Evolutionary conservation across 2,888 invertebrate genomes (phyloP).

Genomic region (Stramonita haemastoma): DNA sequence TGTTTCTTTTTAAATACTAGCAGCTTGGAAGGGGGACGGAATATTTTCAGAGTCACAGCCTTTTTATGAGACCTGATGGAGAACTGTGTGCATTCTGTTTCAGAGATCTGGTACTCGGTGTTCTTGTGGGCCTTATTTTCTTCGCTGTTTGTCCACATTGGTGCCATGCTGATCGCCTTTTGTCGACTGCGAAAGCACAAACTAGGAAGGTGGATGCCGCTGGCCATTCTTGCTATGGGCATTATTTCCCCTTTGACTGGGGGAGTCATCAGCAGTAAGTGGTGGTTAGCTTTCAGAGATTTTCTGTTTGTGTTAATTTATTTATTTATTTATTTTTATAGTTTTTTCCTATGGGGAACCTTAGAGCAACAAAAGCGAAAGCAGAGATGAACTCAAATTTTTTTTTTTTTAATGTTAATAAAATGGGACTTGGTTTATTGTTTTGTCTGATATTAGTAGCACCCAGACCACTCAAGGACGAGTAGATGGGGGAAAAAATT

Average conservation of each 20-base stretch:
- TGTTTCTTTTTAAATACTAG: background rate
- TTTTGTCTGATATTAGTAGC: no score
- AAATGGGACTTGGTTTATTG: no score
- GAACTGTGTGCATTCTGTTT: background rate
- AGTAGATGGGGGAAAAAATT: no score
- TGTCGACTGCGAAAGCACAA: constrained; percentile 94
- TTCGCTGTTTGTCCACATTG: constrained; percentile 91
- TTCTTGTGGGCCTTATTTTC: constrained; percentile 97
- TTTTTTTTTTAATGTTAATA: no score
- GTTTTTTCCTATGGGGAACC: no score
- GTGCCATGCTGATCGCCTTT: constrained; percentile 93
- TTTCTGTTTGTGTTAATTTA: no score
- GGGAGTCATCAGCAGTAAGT: constrained; percentile 81
- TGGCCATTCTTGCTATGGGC: constrained; percentile 90
- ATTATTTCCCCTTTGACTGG: constrained; percentile 91
- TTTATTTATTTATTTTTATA: no score
- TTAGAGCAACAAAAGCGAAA: no score
- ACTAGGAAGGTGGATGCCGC: constrained; percentile 94
- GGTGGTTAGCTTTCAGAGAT: background rate
- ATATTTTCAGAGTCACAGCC: background rate
- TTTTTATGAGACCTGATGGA: no score
- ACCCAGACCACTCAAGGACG: no score
- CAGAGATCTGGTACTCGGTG: constrained; percentile 97
- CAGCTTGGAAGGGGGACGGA: background rate
- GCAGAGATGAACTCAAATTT: no score